Base-by-base conservation (phyloP, 2,888 invertebrate genomes). In the Melanostoma mellinum region DNA sequence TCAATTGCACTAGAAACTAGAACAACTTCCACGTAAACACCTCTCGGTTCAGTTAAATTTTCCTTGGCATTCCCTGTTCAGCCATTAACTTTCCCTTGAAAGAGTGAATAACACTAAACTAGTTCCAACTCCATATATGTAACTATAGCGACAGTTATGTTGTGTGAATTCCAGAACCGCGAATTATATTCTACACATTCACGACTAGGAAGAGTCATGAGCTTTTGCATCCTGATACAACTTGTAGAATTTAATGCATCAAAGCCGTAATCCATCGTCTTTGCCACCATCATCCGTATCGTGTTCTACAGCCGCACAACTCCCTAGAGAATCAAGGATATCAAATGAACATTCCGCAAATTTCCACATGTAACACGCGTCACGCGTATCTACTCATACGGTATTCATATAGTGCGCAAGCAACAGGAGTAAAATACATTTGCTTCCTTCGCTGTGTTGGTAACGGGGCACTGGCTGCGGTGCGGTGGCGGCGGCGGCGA, bases 341-440 rank as follows among this genome's bases (percentile, higher is more conserved):
- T 75, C 69, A 80, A 80, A 71, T 80, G 65, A 80, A 71, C 65
- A 75, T 75, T 71, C 44, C 65, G 69, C 63, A 75, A 56, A 75
- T 75, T 63, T 69, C 33, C 55, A 38, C 40, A 58, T 69, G 48
- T 55, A 79, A 61, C 67, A 40, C 63, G 63, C 63, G 55, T 53
- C 61, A 46, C n/a, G 60, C 56, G 56, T 36, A 1, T 20, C 0
- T 46, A 55, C 44, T 46, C 10, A 10, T 46, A 3, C 0, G n/a
- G 10, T 46, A 46, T 10, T 46, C 36, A 4, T 38, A 10, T 50
- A 55, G 4, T 10, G 36, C 44, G 9, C 36, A 40, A 71, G 77
- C 63, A 72, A 72, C 72, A 78, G 58, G 58, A 77, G 44, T 36
- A 36, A 35, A 61, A 35, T 61, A 46, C 61, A n/a, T 33, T 20